These are phyloP conservation scores for Triops longicaudatus DNA, from an alignment of 1,140 invertebrate species.

Conservation along the genomic window DNA sequence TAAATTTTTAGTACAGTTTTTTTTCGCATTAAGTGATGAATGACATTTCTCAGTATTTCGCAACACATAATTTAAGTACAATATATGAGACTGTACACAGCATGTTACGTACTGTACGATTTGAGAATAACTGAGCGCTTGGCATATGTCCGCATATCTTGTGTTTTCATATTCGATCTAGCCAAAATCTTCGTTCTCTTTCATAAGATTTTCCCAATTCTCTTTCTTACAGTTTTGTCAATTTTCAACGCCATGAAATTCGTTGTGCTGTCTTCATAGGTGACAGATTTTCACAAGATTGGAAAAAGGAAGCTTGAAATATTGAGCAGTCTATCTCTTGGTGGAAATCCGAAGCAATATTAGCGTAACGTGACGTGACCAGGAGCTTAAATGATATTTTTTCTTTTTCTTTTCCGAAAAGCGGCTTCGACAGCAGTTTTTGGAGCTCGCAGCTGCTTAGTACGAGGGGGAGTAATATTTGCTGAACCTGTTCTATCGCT, in stretches of 20 bases:
- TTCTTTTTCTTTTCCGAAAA: background rate
- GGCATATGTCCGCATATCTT: too few species aligned
- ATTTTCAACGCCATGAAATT: background rate
- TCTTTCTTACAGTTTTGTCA: background rate
- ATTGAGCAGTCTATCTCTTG: conserved; percentile 12
- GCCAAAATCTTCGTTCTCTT: background rate
- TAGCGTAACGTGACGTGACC: conserved; percentile 10
- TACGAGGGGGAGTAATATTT: background rate
- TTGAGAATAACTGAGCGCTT: too few species aligned
- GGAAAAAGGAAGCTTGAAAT: background rate
- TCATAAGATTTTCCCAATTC: background rate
- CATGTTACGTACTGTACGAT: too few species aligned
- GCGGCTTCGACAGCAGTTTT: background rate
- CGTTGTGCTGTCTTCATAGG: background rate
- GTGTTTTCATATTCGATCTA: too few species aligned
- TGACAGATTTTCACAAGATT: background rate
- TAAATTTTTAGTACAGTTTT: too few species aligned
- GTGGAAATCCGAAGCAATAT: background rate
- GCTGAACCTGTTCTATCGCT: conserved; percentile 14
- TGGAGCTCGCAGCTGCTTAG: conserved; percentile 8
- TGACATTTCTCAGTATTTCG: too few species aligned
- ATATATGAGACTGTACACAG: too few species aligned
- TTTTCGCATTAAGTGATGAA: too few species aligned
- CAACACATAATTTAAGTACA: too few species aligned
- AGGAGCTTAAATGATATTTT: background rate